These are phyloP conservation scores for Austrofundulus limnaeus DNA, from an alignment of 2,113 vertebrate genomes.

Conservation along the genomic window DNA sequence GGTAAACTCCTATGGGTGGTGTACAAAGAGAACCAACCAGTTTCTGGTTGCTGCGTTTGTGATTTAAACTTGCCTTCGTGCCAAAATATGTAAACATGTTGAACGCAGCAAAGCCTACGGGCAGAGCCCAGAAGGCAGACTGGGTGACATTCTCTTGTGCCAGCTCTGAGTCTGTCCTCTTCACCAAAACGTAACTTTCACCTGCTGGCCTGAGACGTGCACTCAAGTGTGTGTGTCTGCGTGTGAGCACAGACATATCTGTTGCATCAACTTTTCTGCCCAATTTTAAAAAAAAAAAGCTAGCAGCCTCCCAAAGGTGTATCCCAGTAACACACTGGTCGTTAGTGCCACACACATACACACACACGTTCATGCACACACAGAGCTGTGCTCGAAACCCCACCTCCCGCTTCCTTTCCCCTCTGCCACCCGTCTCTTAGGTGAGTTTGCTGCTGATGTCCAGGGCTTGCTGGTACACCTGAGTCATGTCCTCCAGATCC, in stretches of 20 bases:
- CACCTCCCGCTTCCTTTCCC: slow-evolving; percentile 42
- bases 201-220: slow-evolving; percentile 53
- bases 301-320: slow-evolving; percentile 49
- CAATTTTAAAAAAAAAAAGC: slow-evolving; percentile 52
- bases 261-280: slow-evolving; percentile 52
- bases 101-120: slow-evolving; percentile 75
- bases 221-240: slow-evolving; percentile 40
- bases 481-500: slow-evolving; percentile 98
- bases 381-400: slow-evolving; percentile 16
- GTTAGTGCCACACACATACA: slow-evolving; percentile 64
- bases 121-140: slow-evolving; percentile 59
- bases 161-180: slow-evolving; percentile 49
- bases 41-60: slow-evolving; percentile 70
- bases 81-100: slow-evolving; percentile 83
- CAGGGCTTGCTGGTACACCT: slow-evolving; percentile 98
- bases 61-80: slow-evolving; percentile 77
- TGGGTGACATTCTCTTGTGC: slow-evolving; percentile 61
- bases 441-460: slow-evolving; percentile 93
- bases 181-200: slow-evolving; percentile 50
- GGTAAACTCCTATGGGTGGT: slow-evolving; percentile 75
- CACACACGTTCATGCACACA: slow-evolving; percentile 2
- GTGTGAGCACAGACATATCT: slow-evolving; percentile 45
- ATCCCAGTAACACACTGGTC: slow-evolving; percentile 81
- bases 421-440: slow-evolving; percentile 53
- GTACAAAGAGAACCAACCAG: slow-evolving; percentile 60